Conservation (phyloP, 2,113 vertebrate genomes). For the Callipepla squamata region DNA sequence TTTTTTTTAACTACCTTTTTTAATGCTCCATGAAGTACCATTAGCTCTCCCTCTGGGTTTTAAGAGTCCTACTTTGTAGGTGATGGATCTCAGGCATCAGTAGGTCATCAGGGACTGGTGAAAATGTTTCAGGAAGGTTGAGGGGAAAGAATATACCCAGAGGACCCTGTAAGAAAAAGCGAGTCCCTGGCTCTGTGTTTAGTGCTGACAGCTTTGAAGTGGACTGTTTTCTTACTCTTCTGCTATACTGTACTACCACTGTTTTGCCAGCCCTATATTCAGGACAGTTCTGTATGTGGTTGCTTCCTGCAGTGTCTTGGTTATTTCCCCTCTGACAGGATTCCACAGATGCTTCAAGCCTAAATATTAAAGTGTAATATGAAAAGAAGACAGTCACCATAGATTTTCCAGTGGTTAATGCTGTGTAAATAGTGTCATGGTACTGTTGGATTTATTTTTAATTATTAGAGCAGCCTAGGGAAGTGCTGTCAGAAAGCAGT, state of each 20-base stretch:
- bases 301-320: background rate
- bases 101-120: background rate
- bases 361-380: background rate
- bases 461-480: slow-evolving; percentile 56
- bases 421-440: slow-evolving; percentile 44
- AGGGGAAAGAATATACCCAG: background rate
- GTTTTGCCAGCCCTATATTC: background rate
- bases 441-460: slow-evolving; percentile 56
- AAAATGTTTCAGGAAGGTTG: background rate
- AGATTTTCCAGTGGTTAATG: slow-evolving; percentile 19
- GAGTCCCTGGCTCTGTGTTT: background rate
- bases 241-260: background rate
- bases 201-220: background rate
- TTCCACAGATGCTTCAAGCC: background rate
- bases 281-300: background rate
- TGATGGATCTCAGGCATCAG: slow-evolving; percentile 4
- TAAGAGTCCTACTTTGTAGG: background rate
- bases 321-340: background rate
- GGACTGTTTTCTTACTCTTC: background rate
- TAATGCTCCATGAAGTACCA: slow-evolving; percentile 1
- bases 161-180: background rate
- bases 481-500: slow-evolving; percentile 44
- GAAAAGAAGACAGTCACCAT: background rate
- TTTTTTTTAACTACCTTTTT: background rate
- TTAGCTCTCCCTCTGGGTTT: background rate